Percentiles rank a stretch among this genome's conserved stretches.
Evolutionary conservation across 2,888 invertebrate genomes (phyloP).

Genomic region (Rapana venosa): DNA sequence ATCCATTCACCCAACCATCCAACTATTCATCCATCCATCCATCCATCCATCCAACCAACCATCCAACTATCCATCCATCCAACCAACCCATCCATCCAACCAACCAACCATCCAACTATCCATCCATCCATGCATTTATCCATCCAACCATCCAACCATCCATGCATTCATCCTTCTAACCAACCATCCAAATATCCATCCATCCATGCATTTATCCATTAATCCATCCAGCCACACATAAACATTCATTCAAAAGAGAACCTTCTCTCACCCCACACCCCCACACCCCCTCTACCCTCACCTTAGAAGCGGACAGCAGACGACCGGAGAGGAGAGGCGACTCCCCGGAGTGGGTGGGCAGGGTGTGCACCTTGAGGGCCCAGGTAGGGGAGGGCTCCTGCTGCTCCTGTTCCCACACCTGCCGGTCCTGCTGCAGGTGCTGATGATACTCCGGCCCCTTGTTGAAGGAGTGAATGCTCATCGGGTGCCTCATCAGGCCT

Average conservation of each 20-base stretch:
- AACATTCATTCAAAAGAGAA: too few relatives aligned
- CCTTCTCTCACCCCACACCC: too few relatives aligned
- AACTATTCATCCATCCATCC: too few relatives aligned
- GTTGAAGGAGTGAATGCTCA: slow-evolving; percentile 54
- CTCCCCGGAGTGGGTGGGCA: slow-evolving; percentile 66
- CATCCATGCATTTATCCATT: too few relatives aligned
- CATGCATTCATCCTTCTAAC: too few relatives aligned
- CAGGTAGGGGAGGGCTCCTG: slow-evolving; percentile 67
- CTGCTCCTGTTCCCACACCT: slow-evolving; percentile 59
- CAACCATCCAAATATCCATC: too few relatives aligned
- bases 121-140: neutral
- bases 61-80: neutral
- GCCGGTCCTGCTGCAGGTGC: slow-evolving; percentile 56
- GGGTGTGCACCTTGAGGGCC: slow-evolving; percentile 61
- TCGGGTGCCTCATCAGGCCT: slow-evolving; percentile 54
- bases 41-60: too few relatives aligned
- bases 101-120: neutral
- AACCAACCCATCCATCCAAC: neutral
- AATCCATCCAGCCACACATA: too few relatives aligned
- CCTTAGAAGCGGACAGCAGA: slow-evolving; percentile 64
- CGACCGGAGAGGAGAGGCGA: slow-evolving; percentile 66
- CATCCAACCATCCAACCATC: neutral
- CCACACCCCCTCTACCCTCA: slow-evolving; percentile 43
- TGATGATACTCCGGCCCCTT: slow-evolving; percentile 55
- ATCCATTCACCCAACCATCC: too few relatives aligned